Conservation (phyloP, 2,888 invertebrate genomes). For the Ichneumoninae sp. region DNA sequence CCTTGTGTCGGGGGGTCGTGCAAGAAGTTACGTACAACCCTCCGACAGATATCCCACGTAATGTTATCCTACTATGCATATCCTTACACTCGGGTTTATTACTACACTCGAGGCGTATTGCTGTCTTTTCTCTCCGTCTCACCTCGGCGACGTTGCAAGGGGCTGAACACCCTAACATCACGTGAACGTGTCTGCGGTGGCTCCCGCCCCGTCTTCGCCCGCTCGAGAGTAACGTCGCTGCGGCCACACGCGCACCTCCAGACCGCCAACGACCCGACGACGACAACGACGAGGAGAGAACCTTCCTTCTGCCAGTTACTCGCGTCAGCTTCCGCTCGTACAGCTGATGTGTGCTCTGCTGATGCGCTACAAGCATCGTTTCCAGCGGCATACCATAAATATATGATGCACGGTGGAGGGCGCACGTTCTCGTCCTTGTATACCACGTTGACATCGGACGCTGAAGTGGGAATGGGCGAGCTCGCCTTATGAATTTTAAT, state of each 20-base stretch:
- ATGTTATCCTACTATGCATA: conserved; percentile 19
- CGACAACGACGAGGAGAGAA: conserved; percentile 19
- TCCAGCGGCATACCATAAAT: conserved; percentile 73
- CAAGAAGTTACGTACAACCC: conserved; percentile 5
- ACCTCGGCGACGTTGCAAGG: conserved; percentile 5
- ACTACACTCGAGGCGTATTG: conserved; percentile 1
- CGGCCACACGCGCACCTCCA: not conserved
- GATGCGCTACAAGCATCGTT: conserved; percentile 34
- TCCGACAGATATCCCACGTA: conserved; percentile 23
- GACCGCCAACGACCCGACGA: conserved; percentile 11
- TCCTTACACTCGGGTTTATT: conserved; percentile 5
- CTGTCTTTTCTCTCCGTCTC: conserved; percentile 5
- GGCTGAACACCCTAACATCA: conserved; percentile 4
- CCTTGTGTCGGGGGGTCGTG: not conserved
- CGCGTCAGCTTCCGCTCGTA: conserved; percentile 28
- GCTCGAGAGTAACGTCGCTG: conserved; percentile 10
- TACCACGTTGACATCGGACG: conserved; percentile 52
- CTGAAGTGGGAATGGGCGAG: conserved; percentile 74
- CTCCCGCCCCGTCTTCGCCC: not conserved
- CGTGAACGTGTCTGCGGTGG: not conserved
- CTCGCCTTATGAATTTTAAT: conserved; percentile 80
- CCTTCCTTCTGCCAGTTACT: conserved; percentile 35
- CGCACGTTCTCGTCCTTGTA: conserved; percentile 46
- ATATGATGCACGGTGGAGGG: conserved; percentile 71
- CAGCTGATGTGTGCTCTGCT: conserved; percentile 21